Conservation (phyloP, 2,113 vertebrate genomes). For the Psittacula cyanocephala region DNA sequence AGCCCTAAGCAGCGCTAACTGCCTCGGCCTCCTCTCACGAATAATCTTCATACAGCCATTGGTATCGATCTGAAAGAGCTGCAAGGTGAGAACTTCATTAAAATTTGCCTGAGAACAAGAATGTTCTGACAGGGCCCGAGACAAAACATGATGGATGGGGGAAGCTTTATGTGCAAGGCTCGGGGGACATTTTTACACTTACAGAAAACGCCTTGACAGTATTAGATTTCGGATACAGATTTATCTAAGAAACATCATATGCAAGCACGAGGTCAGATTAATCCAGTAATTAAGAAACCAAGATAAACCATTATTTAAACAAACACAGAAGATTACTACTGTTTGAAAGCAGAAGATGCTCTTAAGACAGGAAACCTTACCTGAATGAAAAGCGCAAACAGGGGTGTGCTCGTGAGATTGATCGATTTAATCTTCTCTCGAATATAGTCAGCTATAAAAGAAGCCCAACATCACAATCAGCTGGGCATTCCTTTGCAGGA, state of each 20-base stretch:
- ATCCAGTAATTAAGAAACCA: neutral
- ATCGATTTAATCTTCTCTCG: conserved; percentile 36
- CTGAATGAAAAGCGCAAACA: conserved; percentile 83
- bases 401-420: conserved; percentile 70
- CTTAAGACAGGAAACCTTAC: conserved; percentile 5
- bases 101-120: neutral
- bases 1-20: neutral
- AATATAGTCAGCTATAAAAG: conserved; percentile 70
- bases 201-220: neutral
- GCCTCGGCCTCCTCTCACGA: conserved; percentile 43
- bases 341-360: neutral
- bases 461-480: neutral
- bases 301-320: neutral
- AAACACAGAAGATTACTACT: neutral
- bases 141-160: neutral
- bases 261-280: neutral
- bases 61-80: conserved; percentile 83
- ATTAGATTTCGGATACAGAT: neutral
- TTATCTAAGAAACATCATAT: neutral
- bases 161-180: neutral
- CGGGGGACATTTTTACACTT: neutral
- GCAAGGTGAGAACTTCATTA: neutral
- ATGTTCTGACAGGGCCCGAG: neutral
- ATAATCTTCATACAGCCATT: conserved; percentile 84
- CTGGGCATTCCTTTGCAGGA: neutral